Evolutionary conservation across 1,140 invertebrate genomes (phyloP), one percentile per base, ranked within the genome.

Genomic region (Prorops nasuta): DNA sequence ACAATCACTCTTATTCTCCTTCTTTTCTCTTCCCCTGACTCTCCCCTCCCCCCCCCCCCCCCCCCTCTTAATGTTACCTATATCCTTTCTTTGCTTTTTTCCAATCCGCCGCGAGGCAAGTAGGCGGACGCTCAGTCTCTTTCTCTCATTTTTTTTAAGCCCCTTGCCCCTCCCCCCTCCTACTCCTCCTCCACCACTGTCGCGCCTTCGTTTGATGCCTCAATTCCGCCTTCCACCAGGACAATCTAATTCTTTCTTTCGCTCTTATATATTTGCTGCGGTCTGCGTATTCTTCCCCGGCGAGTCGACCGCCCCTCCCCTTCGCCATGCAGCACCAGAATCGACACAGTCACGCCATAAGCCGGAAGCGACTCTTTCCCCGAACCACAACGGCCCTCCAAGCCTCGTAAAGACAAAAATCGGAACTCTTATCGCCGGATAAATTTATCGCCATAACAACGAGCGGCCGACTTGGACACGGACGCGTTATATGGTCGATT

Each of bases 381-480:
- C 17, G 17, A 16, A 38, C 28, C 20, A 17, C 42, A 54, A 24
- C 34, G 43, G 49, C 44, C 55, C 58, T 22, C 3, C 45, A 46
- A 46, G 57, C 41, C 24, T 60, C 45, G 53, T 67, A 67, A 67
- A 67, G 60, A 65, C 64, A 67, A 63, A 67, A 67, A 67, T 67
- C 64, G 39, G 54, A 31, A n/a, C 51, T 48, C 60, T 66, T 66
- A 66, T 66, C 64, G 53, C 44, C 32, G 58, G 49, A 49, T 46
- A 52, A 65, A 65, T 66, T 65, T 65, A 63, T 66, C 54, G 56
- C 39, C 50, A 47, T 60, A 59, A 52, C 46, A 51, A 43, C 50
- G 39, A n/a, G 22, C 24, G 22, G 15, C n/a, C n/a, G n/a, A n/a
- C n/a, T n/a, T n/a, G n/a, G n/a, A n/a, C n/a, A n/a, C n/a, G n/a